A percentile compares a stretch with the other conserved stretches of the same genome.
phyloP scores from a whole-genome alignment of 1,140 invertebrate species.

The Conus ventricosus region DNA sequence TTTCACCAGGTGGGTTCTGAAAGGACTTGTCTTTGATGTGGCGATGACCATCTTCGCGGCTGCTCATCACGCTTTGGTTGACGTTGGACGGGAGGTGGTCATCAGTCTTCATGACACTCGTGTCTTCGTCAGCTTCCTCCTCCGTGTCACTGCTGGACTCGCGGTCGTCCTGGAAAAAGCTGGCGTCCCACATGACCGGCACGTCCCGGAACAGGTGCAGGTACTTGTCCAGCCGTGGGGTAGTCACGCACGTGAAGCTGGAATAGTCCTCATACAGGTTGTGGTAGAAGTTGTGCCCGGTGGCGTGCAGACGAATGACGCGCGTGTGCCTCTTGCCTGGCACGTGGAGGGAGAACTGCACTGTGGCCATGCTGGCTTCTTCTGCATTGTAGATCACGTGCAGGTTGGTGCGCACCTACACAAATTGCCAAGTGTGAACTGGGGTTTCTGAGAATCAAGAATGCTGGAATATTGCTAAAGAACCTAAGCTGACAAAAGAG shows the following conservation, averaged over 20 bases:
- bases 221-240: neutral
- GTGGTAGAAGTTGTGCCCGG: neutral
- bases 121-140: neutral
- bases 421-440: no score
- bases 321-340: neutral
- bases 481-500: no score
- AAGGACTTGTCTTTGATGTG: no score
- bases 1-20: no score
- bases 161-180: neutral
- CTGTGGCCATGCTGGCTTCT: conserved; percentile 3
- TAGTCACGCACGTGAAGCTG: conserved; percentile 25
- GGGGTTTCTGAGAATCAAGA: no score
- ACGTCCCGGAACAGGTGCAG: conserved; percentile 28
- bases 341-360: conserved; percentile 30
- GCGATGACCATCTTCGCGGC: no score
- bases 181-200: conserved; percentile 16
- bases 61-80: no score
- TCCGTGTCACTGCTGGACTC: neutral
- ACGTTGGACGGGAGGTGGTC: no score
- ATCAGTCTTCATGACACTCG: no score
- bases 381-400: conserved; percentile 30
- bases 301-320: neutral
- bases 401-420: conserved; percentile 31
- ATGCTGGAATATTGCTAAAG: no score
- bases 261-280: conserved; percentile 23